Base-by-base conservation (phyloP, 2,113 vertebrate species). In the Oreochromis niloticus region DNA sequence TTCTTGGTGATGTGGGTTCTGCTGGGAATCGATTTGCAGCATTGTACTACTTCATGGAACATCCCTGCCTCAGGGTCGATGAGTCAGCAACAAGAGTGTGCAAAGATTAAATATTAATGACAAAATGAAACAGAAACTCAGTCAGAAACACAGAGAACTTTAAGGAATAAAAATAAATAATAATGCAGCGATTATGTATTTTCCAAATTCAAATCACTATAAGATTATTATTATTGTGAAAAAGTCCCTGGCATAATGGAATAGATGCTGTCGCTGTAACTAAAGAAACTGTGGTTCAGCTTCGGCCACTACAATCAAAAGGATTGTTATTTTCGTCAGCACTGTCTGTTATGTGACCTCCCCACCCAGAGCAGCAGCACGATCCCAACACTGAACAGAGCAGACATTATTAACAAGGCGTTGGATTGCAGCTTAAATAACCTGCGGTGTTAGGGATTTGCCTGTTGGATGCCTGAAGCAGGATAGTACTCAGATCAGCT, bases 51-150 rank as follows among this genome's bases (percentile, higher is more conserved):
- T 61, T 61, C 16, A 32, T 3, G 7, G 63, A 10, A 6, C 41
- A 48, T 75, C 68, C 9, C 41, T 75, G 24, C 68, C 41, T 75
- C 24, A 19, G 41, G 9, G 41, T 30, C 9, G 24, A 75, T 30
- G 9, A 30, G 41, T 75, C 24, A 75, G 41, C 68, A 48, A 11
- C 0, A 30, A 75, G 24, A 75, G 68, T 27, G 68, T 48, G 68
- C 41, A 75, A 48, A 48, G 24, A 75, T 75, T 48, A 75, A 11
- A 75, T 75, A 75, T 75, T 48, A 48, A 30, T 75, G 14, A 1
- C 24, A 1, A 75, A 46, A 30, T 30, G 14, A 27, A 30, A 30
- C 14, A 3, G 0, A 46, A 46, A 73, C 41, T 9, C 27, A 27
- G 27, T 27, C 27, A 27, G 22, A 73, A 46, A 46, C 39, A 16